phyloP scores from a whole-genome alignment of 2,888 invertebrate species.

The Petrolisthes manimaculis region DNA sequence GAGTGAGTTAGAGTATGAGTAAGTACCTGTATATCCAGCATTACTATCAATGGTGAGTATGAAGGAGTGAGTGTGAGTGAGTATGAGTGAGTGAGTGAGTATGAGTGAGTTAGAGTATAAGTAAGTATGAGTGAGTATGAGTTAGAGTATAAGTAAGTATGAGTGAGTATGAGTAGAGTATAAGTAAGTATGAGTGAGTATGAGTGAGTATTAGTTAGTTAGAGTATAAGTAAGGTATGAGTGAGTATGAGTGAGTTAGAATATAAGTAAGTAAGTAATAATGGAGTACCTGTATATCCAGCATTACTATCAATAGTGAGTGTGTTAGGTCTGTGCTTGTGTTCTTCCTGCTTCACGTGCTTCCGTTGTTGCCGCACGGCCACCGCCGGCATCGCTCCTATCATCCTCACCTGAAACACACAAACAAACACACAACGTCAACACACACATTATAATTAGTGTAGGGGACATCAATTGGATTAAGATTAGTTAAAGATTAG shows the following conservation, averaged over 20 bases:
- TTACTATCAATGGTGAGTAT: not conserved
- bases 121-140: too few species aligned
- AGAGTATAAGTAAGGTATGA: not conserved
- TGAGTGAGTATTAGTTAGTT: not conserved
- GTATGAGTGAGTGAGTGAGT: not conserved
- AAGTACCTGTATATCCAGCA: too few species aligned
- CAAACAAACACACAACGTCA: too few species aligned
- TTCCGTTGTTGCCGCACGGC: slow-evolving; percentile 85
- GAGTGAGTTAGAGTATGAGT: not conserved
- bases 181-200: not conserved
- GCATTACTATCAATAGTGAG: slow-evolving; percentile 61
- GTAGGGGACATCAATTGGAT: too few species aligned
- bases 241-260: too few species aligned
- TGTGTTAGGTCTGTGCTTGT: slow-evolving; percentile 64
- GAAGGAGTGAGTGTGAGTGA: not conserved
- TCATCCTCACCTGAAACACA: slow-evolving; percentile 76
- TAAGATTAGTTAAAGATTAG: too few species aligned
- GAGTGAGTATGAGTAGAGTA: not conserved
- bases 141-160: too few species aligned
- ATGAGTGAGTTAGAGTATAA: not conserved
- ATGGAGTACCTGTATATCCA: slow-evolving; percentile 55
- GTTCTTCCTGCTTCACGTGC: slow-evolving; percentile 72
- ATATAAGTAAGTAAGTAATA: not conserved
- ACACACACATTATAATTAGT: too few species aligned
- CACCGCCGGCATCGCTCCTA: slow-evolving; percentile 89